These are phyloP conservation scores for Alligator sinensis DNA, from an alignment of 2,113 vertebrate genomes.

Conservation along the genomic window DNA sequence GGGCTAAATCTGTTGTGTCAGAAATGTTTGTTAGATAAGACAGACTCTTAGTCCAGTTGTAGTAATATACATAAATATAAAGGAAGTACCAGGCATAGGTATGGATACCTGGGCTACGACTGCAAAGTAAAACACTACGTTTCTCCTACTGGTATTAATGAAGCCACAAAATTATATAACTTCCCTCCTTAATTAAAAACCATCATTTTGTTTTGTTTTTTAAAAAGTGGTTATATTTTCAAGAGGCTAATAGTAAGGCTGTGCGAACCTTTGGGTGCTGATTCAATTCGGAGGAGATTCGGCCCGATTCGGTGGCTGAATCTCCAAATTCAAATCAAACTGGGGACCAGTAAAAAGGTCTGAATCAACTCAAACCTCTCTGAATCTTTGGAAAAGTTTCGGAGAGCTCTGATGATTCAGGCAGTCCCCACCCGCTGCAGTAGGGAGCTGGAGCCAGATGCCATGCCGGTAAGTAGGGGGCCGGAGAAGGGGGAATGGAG, in stretches of 20 bases:
- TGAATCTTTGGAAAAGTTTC: too few species aligned
- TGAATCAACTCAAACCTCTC: too few species aligned
- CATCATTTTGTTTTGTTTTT: neutral
- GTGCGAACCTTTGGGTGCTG: too few species aligned
- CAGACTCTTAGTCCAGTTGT: conserved; percentile 10
- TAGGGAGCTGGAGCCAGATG: too few species aligned
- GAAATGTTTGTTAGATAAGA: conserved; percentile 33
- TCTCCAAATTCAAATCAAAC: too few species aligned
- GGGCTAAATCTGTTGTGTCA: neutral
- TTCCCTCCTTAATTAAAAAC: neutral
- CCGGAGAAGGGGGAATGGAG: too few species aligned
- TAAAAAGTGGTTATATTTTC: neutral
- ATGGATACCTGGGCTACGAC: neutral
- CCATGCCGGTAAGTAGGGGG: too few species aligned
- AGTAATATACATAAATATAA: neutral
- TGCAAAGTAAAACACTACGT: neutral
- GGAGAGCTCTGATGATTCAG: too few species aligned
- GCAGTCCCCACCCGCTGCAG: too few species aligned
- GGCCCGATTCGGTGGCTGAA: too few species aligned
- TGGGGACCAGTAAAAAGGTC: too few species aligned
- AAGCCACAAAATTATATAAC: neutral
- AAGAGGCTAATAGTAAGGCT: neutral
- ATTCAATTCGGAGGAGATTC: too few species aligned
- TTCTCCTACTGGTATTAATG: neutral
- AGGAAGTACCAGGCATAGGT: neutral